These are phyloP conservation scores for Octodon degus DNA, from an alignment of 2,113 vertebrate species.

Conservation along the genomic window DNA sequence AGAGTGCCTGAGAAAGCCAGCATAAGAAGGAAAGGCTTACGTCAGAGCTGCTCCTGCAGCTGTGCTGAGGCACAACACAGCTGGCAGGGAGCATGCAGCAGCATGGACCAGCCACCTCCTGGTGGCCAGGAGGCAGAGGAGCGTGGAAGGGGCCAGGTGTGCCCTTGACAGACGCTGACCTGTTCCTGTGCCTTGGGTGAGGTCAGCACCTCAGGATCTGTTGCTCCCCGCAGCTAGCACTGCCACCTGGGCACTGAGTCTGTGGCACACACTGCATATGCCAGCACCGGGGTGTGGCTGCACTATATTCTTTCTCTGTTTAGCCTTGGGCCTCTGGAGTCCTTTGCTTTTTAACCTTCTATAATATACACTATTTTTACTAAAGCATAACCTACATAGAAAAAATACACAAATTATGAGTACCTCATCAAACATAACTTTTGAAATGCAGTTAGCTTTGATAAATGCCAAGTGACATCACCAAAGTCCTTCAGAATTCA, in stretches of 20 bases:
- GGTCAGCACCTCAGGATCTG: not conserved
- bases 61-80: not conserved
- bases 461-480: not conserved
- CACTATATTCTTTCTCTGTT: not conserved
- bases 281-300: not conserved
- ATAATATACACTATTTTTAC: not conserved
- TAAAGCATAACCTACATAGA: not conserved
- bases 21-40: not conserved
- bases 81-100: not conserved
- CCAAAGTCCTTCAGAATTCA: not conserved
- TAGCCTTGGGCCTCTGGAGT: not conserved
- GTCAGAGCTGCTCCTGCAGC: not conserved
- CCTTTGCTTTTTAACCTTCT: not conserved
- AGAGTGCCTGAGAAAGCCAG: not conserved
- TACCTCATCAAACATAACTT: conserved; percentile 23
- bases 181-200: too few relatives aligned
- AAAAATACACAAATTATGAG: not conserved
- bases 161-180: not conserved
- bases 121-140: not conserved
- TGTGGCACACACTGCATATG: too few relatives aligned
- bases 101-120: not conserved
- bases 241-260: not conserved
- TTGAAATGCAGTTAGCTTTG: conserved; percentile 11
- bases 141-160: not conserved
- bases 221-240: not conserved